Conservation (phyloP, 2,888 invertebrate genomes). For the Scrobipalpa costella region DNA sequence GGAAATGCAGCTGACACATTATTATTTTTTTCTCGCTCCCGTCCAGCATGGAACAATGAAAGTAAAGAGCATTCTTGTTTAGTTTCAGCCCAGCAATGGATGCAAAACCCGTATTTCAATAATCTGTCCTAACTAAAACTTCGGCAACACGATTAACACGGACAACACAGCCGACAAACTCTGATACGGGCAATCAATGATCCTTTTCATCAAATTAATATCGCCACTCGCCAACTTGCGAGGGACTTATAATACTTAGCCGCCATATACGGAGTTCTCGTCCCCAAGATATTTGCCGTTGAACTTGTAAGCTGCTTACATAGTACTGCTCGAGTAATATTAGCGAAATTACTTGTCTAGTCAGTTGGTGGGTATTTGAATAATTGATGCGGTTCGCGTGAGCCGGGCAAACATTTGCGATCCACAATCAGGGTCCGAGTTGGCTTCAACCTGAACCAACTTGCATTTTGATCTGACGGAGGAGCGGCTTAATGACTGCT, state of each 20-base stretch:
- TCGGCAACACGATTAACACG: neutral
- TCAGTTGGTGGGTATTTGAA: conserved; percentile 70
- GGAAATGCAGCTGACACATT: too few relatives aligned
- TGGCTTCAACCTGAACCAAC: conserved; percentile 32
- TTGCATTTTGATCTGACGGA: conserved; percentile 25
- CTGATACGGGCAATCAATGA: conserved; percentile 53
- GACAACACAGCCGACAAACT: conserved; percentile 46
- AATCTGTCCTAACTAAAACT: neutral
- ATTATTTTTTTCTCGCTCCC: too few relatives aligned
- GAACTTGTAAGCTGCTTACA: conserved; percentile 75
- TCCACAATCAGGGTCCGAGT: conserved; percentile 73
- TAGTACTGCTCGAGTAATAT: conserved; percentile 57
- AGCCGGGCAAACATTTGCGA: conserved; percentile 68
- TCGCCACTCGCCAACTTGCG: conserved; percentile 45
- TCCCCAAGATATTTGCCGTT: conserved; percentile 58
- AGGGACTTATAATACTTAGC: conserved; percentile 52
- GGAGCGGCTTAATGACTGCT: conserved; percentile 11
- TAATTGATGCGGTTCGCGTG: conserved; percentile 71
- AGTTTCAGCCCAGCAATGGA: too few relatives aligned
- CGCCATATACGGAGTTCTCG: conserved; percentile 50
- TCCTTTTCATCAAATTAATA: conserved; percentile 64
- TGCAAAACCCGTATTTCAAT: neutral
- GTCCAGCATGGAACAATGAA: too few relatives aligned
- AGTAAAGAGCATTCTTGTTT: too few relatives aligned
- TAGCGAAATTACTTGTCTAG: conserved; percentile 64